Evolutionary conservation across 2,797 vertebrate genomes (phyloP).

Genomic region (Acropternis orthonyx): DNA sequence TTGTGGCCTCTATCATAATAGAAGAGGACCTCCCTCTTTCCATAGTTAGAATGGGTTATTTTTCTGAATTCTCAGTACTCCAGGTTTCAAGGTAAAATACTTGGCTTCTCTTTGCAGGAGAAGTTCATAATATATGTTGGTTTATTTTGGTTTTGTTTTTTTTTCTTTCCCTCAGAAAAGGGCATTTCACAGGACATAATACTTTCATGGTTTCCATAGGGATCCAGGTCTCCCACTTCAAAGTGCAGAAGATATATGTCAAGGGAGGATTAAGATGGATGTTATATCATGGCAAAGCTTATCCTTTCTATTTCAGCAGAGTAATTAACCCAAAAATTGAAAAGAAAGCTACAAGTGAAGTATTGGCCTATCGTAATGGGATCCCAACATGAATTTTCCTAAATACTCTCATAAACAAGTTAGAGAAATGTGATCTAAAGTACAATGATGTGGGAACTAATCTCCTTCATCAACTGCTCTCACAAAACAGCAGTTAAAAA

Average conservation of each 20-base stretch:
- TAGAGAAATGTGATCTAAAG: neutral
- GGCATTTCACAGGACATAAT: neutral
- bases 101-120: neutral
- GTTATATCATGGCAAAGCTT: neutral
- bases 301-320: neutral
- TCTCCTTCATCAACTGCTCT: neutral
- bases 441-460: neutral
- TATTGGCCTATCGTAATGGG: neutral
- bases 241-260: neutral
- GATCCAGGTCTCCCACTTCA: neutral
- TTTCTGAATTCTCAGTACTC: neutral
- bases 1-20: neutral
- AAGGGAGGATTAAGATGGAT: neutral
- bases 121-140: fast-evolving
- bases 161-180: neutral
- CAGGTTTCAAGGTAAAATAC: neutral
- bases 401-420: neutral
- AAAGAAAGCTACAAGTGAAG: neutral
- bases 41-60: neutral
- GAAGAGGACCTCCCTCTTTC: neutral
- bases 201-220: neutral
- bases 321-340: neutral
- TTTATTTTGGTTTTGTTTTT: neutral
- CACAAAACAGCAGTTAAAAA: neutral
- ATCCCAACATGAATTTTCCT: neutral